Percentiles rank a stretch among this genome's conserved stretches.
Evolutionary conservation across 2,113 vertebrate genomes (phyloP).

Genomic region (Vicugna pacos): DNA sequence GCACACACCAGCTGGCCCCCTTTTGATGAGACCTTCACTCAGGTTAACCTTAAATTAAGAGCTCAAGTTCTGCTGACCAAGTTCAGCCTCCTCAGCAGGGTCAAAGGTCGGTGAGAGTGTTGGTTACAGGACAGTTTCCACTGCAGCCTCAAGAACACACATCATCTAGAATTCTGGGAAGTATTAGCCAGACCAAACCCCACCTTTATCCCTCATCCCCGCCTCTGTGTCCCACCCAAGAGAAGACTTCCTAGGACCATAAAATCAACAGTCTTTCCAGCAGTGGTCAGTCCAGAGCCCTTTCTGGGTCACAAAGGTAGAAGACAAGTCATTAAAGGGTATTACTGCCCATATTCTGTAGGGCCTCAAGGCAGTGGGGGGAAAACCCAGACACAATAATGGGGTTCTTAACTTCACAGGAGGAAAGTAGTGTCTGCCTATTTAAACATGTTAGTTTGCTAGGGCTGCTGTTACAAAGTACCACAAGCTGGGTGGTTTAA

Average conservation of each 20-base stretch:
- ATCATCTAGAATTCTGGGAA: neutral
- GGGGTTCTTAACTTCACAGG: neutral
- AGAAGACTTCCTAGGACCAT: neutral
- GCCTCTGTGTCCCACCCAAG: neutral
- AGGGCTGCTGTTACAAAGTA: neutral
- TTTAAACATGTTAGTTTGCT: neutral
- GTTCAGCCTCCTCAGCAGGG: neutral
- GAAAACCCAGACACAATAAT: neutral
- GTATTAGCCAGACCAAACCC: neutral
- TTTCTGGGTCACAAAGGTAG: neutral
- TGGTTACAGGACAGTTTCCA: neutral
- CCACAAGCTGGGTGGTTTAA: neutral
- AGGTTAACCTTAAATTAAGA: neutral
- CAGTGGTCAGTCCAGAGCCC: neutral
- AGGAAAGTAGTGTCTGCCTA: neutral
- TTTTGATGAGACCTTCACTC: neutral
- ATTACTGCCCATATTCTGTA: neutral
- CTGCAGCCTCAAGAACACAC: neutral
- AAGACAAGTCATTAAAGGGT: neutral
- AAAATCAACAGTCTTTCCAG: neutral
- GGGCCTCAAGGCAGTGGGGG: neutral
- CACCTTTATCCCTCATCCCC: too few relatives aligned
- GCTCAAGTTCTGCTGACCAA: neutral
- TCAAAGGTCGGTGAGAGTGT: neutral
- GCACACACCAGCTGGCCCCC: rapidly evolving